Evolutionary conservation across 1,140 invertebrate species (phyloP), one percentile per base, ranked within the genome.

Genomic region (Diorhabda sublineata): DNA sequence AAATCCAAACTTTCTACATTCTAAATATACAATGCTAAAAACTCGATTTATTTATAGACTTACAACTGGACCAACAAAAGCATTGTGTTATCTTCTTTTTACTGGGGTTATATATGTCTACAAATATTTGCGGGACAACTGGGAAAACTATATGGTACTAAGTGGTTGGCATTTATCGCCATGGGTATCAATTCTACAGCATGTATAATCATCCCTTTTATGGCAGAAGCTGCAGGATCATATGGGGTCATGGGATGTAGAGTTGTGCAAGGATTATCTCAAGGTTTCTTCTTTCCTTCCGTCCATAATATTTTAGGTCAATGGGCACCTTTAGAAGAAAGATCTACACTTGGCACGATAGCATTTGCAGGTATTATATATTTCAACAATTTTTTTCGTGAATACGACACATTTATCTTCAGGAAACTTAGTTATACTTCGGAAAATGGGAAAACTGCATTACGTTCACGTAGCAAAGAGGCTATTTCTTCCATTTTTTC

Each of bases 121-220:
- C 80, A 81, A 80, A 83, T 94, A 3, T 87, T 90, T 0, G 90
- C 87, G 0, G 91, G 91, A 2, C 86, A 89, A 71, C 70, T 92
- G 0, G 87, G 87, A 1, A 85, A 89, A 67, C 83, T 81, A 8
- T 88, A 86, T 64, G 90, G 91, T 6, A 83, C 87, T 0, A 87
- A 89, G 75, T 80, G 81, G 44, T 82, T 92, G 6, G 82, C 94
- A 5, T 81, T 86, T 4, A 75, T 81, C 0, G 86, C 90, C 2
- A 84, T 90, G 68, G 76, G 78, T 45, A 72, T 87, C 47, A 75
- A 81, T 61, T 82, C 87, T 5, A 66, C 90, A 9, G 78, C 86
- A 76, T 83, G 81, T 45, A 75, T 86, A 59, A 73, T 83, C 47
- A 84, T 77, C 62, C 75, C 74, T 6, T 3, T 68, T 11, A 71